These are phyloP conservation scores for Heterohyrax brucei DNA, from an alignment of 2,797 vertebrate genomes.

Conservation along the genomic window DNA sequence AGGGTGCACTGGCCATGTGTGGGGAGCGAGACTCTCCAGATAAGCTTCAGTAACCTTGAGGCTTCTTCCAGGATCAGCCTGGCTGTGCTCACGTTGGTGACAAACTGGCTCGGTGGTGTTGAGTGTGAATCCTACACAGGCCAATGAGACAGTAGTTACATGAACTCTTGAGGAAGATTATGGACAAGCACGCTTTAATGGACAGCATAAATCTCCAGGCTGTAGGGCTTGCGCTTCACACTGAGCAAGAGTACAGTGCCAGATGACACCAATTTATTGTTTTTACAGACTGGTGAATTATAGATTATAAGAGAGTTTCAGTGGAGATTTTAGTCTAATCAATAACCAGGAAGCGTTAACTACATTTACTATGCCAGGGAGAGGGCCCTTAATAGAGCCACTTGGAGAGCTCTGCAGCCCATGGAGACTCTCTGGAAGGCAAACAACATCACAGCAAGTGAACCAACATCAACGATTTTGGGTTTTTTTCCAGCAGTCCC, in stretches of 20 bases:
- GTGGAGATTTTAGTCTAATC: constrained; percentile 80
- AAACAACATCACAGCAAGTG: constrained; percentile 82
- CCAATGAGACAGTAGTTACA: constrained; percentile 56
- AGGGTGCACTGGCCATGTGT: constrained; percentile 81
- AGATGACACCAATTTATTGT: constrained; percentile 74
- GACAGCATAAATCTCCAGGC: constrained; percentile 77
- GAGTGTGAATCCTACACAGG: constrained; percentile 88
- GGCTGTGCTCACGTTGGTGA: constrained; percentile 89
- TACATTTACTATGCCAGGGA: constrained; percentile 68
- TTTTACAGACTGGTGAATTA: constrained; percentile 83
- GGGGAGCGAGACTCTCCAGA: constrained; percentile 96
- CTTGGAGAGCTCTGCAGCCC: constrained; percentile 74
- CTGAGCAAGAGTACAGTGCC: constrained; percentile 71
- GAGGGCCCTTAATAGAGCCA: constrained; percentile 67
- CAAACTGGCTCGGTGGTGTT: constrained; percentile 89
- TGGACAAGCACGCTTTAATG: constrained; percentile 70
- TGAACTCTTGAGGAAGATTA: constrained; percentile 66
- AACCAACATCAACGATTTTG: constrained; percentile 74
- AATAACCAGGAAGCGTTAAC: constrained; percentile 85
- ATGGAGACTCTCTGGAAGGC: constrained; percentile 81
- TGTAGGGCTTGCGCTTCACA: constrained; percentile 58
- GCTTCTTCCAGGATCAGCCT: constrained; percentile 95
- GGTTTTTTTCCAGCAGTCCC: constrained; percentile 79
- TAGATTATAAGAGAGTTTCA: constrained; percentile 81
- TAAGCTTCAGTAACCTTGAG: constrained; percentile 93